Conservation (phyloP, 1,140 invertebrate species). For the Micrasema minimum region DNA sequence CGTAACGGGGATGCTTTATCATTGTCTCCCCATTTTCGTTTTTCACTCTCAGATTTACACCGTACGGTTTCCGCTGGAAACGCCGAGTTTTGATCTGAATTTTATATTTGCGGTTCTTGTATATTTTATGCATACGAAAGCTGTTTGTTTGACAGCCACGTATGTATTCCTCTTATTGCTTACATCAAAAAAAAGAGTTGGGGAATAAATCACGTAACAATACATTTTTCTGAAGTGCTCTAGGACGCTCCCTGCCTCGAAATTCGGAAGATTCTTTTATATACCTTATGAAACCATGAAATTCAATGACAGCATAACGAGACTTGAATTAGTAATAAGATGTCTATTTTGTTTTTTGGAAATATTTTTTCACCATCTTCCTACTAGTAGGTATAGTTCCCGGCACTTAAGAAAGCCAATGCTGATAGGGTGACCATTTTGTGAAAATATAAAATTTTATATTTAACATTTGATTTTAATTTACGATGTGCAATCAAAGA, state of each 20-base stretch:
- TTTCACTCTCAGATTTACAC: constrained; percentile 35
- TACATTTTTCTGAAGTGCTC: constrained; percentile 46
- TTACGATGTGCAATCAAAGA: too few relatives aligned
- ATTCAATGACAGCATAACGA: too few relatives aligned
- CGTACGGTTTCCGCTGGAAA: constrained; percentile 32
- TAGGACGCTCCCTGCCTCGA: constrained; percentile 26
- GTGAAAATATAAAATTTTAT: too few relatives aligned
- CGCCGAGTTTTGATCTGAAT: constrained; percentile 52
- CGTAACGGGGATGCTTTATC: constrained; percentile 52
- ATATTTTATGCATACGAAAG: constrained; percentile 51
- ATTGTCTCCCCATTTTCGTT: constrained; percentile 49
- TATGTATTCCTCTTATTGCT: constrained; percentile 51
- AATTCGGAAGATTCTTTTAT: background rate
- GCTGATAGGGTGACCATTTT: too few relatives aligned
- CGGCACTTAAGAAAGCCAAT: too few relatives aligned
- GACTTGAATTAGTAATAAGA: too few relatives aligned
- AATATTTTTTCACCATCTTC: background rate
- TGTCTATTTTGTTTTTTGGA: too few relatives aligned
- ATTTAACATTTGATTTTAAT: too few relatives aligned
- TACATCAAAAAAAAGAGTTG: constrained; percentile 48
- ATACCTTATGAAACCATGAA: too few relatives aligned
- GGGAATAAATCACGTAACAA: constrained; percentile 51
- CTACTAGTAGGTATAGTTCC: too few relatives aligned
- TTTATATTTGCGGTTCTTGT: constrained; percentile 49
- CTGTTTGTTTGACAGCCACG: constrained; percentile 49